Evolutionary conservation across 2,797 vertebrate genomes (phyloP), one percentile per base, ranked within the genome.

Genomic region (Sebastes nivosus): DNA sequence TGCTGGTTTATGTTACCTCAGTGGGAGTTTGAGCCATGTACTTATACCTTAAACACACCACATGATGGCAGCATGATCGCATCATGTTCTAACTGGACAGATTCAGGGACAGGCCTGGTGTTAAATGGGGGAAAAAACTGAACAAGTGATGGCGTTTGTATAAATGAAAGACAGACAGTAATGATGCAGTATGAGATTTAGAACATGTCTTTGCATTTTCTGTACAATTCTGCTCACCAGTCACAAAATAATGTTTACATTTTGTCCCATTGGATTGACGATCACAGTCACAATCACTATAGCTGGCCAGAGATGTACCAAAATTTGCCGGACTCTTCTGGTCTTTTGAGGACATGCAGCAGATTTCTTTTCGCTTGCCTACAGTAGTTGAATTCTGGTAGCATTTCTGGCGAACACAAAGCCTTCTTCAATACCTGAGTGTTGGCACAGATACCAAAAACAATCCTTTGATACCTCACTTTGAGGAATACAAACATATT

Each of bases 41-140:
- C 2, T 64, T 13, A 12, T 46, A 22, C 32, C 13, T 46, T 2
- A 6, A 2, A 71, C 1, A 1, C 0, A 27, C 77, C 88, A 82
- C 72, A 46, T 2, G 88, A 38, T 86, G 88, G 88, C 86, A 86
- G 86, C 52, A 82, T n/a, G 13, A 16, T 10, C 75, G 36, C 42
- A 46, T 46, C 42, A 18, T 46, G 42, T 46, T 58, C 2, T 12
- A 9, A 30, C 20, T 13, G 8, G 11, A 24, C 11, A 32, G 30
- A 18, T 24, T 12, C 36, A 64, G 50, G 50, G 20, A 52, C 50
- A 52, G 50, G 50, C 16, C 24, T 0, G 0, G 5, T 29, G 14
- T 25, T 24, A 32, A 9, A 75, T 14, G 11, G 6, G n/a, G 12
- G 7, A 0, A 5, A 29, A 58, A 30, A n/a, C n/a, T n/a, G n/a